Evolutionary conservation across 2,113 vertebrate species (phyloP), one percentile per base, ranked within the genome.

Genomic region (Nothocercus nigrocapillus): DNA sequence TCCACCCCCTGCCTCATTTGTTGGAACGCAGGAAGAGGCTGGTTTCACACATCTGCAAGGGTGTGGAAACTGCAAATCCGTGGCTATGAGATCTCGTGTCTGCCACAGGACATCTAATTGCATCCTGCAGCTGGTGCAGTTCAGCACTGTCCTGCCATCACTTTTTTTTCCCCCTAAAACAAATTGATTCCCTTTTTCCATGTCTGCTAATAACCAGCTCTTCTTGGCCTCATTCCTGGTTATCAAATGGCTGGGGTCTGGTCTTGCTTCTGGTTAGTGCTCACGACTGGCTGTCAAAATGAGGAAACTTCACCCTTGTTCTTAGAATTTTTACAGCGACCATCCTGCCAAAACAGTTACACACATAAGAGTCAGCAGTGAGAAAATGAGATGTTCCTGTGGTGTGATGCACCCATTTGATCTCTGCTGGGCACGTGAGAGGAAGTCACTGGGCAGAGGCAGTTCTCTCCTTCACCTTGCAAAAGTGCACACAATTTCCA

Each of bases 201-300:
- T 2, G 22, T 34, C 61, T 59, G 42, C 24, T 0, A 1, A 27
- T 25, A 11, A 6, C 63, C 54, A 28, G 54, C n/a, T 61, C 61
- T 38, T 59, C 80, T 45, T 30, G 17, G 54, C 30, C 28, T 30
- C 5, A 0, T 40, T 34, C 53, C 53, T 13, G 1, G 0, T 0
- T 16, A 13, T 2, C 11, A 49, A 58, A 42, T 3, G 36, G 32
- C 53, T n/a, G 47, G 14, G n/a, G 7, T 73, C 62, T 77, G 88
- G 3, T 1, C 0, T 1, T 78, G 18, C 79, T 85, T 47, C 53
- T 53, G 25, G 9, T 7, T n/a, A 20, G 40, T 13, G 27, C 49
- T 68, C 77, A 78, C 19, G 42, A 13, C n/a, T 5, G 40, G 30
- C 5, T 51, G 32, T 49, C 27, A 53, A 53, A 85, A 72, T 47